Evolutionary conservation across 2,888 invertebrate genomes (phyloP).

Genomic region (Podotricha telesiphe): DNA sequence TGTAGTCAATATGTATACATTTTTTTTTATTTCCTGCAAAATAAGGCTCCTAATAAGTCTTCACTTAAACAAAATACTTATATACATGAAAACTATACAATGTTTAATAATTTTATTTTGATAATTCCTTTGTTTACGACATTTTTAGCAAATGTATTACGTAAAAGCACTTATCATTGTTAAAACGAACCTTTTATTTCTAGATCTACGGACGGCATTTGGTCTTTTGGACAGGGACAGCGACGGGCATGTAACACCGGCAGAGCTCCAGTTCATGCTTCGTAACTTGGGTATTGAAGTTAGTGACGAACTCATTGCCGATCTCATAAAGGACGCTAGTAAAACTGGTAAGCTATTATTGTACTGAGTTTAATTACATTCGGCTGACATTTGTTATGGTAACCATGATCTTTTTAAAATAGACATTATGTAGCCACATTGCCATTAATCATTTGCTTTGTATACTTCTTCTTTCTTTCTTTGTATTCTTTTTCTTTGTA

Average conservation of each 20-base stretch:
- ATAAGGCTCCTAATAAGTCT: too few species aligned
- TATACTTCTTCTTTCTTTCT: conserved; percentile 10
- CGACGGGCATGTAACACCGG: conserved; percentile 89
- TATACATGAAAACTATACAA: too few species aligned
- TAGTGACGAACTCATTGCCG: conserved; percentile 88
- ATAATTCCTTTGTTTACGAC: too few species aligned
- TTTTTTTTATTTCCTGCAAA: too few species aligned
- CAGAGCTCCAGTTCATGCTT: conserved; percentile 91
- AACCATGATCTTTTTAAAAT: conserved; percentile 5
- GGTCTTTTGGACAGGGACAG: conserved; percentile 90
- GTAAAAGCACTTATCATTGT: background rate
- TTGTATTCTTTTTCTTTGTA: conserved; percentile 10
- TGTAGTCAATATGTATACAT: too few species aligned
- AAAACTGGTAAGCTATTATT: conserved; percentile 84
- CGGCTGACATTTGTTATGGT: background rate
- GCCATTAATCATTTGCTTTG: conserved; percentile 5
- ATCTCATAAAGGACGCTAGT: conserved; percentile 89
- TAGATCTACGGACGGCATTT: conserved; percentile 91
- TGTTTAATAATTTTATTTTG: too few species aligned
- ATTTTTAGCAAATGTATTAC: too few species aligned
- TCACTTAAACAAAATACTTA: too few species aligned
- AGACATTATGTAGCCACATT: conserved; percentile 2
- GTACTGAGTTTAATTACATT: background rate
- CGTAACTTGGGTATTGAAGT: conserved; percentile 90
- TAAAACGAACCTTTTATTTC: background rate